Conservation (phyloP, 2,888 invertebrate species). For the Sarcophaga rosellei region DNA sequence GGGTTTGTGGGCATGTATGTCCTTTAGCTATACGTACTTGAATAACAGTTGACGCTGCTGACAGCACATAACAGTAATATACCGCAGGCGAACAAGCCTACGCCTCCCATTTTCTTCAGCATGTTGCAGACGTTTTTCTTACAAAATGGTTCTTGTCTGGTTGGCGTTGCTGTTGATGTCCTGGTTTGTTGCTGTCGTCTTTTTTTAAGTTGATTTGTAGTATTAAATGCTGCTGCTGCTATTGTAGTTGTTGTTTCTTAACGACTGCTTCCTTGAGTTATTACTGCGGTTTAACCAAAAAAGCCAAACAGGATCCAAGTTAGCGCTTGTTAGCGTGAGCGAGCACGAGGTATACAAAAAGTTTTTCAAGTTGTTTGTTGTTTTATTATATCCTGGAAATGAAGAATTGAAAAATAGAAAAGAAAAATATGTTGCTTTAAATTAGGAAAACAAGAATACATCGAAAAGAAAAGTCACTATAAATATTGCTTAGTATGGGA, state of each 20-base stretch:
- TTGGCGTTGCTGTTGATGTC: conserved; percentile 23
- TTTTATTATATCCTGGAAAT: conserved; percentile 45
- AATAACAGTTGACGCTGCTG: conserved; percentile 78
- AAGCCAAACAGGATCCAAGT: conserved; percentile 11
- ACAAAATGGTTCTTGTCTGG: conserved; percentile 24
- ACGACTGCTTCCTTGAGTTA: conserved; percentile 66
- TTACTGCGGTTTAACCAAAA: conserved; percentile 65
- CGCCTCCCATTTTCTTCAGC: conserved; percentile 71
- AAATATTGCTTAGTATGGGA: conserved; percentile 49
- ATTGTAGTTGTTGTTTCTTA: conserved; percentile 32
- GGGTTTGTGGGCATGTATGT: conserved; percentile 55
- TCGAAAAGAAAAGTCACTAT: conserved; percentile 26
- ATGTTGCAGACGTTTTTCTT: conserved; percentile 56
- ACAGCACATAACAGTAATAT: conserved; percentile 74
- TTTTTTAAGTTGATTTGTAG: conserved; percentile 17
- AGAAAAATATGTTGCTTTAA: conserved; percentile 42
- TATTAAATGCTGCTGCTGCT: conserved; percentile 1
- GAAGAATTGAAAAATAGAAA: conserved; percentile 38
- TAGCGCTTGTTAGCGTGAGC: not conserved
- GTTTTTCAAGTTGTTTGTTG: conserved; percentile 10
- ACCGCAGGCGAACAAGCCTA: conserved; percentile 69
- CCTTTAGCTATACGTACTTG: conserved; percentile 77
- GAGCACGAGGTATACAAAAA: conserved; percentile 13
- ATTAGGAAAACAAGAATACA: conserved; percentile 58
- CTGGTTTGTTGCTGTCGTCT: conserved; percentile 20